Evolutionary conservation across 2,113 vertebrate species (phyloP).

Genomic region (Mastomys natalensis): DNA sequence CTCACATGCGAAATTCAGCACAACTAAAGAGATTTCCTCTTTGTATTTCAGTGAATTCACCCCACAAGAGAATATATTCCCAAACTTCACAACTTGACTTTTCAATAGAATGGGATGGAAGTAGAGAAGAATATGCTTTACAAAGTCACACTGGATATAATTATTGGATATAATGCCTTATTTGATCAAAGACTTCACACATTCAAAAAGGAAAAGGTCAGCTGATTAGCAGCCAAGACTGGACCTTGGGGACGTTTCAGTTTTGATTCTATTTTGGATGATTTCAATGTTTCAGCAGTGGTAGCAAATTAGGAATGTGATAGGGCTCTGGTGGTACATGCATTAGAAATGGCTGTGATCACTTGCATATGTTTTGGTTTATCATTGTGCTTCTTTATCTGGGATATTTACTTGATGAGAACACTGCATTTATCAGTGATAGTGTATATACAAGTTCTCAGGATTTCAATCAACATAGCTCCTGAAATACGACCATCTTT

Average conservation of each 20-base stretch:
- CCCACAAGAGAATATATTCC: too few relatives aligned
- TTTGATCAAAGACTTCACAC: not conserved
- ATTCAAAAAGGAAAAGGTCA: not conserved
- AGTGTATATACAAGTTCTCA: not conserved
- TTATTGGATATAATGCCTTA: not conserved
- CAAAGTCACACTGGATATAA: not conserved
- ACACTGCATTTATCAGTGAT: not conserved
- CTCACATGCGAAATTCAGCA: not conserved
- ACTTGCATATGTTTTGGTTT: not conserved
- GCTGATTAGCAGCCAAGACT: not conserved
- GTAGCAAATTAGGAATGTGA: not conserved
- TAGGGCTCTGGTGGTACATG: not conserved
- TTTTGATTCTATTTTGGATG: not conserved
- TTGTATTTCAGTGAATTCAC: not conserved
- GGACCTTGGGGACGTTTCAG: not conserved
- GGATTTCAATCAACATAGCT: not conserved
- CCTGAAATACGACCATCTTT: not conserved
- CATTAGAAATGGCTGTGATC: not conserved
- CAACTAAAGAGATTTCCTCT: too few relatives aligned
- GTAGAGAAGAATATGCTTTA: not conserved
- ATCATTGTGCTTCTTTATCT: not conserved
- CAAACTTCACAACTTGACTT: not conserved
- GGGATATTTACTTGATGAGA: not conserved
- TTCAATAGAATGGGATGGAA: not conserved
- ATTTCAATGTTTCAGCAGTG: not conserved